Evolutionary conservation across 2,797 vertebrate genomes (phyloP).

Genomic region (Pseudomugil gertrudae): DNA sequence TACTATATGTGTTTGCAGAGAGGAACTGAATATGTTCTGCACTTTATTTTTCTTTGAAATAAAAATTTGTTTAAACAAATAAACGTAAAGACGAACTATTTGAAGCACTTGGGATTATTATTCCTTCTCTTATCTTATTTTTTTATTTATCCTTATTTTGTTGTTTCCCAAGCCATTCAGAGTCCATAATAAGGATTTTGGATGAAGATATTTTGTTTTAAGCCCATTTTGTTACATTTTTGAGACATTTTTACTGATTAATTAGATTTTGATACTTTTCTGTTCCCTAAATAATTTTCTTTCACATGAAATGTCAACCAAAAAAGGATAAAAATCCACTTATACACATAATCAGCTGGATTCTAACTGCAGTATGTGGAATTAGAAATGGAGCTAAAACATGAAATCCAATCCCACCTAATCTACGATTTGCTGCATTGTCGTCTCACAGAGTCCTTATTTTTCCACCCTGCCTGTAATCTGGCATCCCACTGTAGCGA

Average conservation of each 20-base stretch:
- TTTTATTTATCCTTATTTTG: conserved; percentile 21
- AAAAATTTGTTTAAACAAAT: conserved; percentile 1
- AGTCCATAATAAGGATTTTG: neutral
- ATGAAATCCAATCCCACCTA: conserved; percentile 35
- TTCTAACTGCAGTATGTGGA: conserved; percentile 13
- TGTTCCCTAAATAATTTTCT: neutral
- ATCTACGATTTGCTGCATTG: conserved; percentile 14
- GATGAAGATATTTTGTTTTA: conserved; percentile 12
- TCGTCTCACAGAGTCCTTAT: neutral
- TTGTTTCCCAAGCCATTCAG: conserved; percentile 5
- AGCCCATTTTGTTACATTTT: neutral
- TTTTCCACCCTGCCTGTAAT: neutral
- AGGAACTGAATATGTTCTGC: conserved; percentile 87
- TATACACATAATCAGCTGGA: neutral
- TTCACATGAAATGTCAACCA: conserved; percentile 7
- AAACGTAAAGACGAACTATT: conserved; percentile 27
- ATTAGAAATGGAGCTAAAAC: conserved; percentile 6
- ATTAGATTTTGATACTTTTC: conserved; percentile 15
- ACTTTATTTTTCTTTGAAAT: conserved; percentile 88
- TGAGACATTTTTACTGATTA: conserved; percentile 14
- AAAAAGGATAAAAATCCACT: conserved; percentile 23
- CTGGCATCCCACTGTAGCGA: neutral
- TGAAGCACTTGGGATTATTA: conserved; percentile 30
- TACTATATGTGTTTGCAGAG: conserved; percentile 72
- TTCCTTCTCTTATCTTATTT: neutral